Evolutionary conservation across 2,888 invertebrate species (phyloP), one percentile per base, ranked within the genome.

Genomic region (Drosophila subquinaria): DNA sequence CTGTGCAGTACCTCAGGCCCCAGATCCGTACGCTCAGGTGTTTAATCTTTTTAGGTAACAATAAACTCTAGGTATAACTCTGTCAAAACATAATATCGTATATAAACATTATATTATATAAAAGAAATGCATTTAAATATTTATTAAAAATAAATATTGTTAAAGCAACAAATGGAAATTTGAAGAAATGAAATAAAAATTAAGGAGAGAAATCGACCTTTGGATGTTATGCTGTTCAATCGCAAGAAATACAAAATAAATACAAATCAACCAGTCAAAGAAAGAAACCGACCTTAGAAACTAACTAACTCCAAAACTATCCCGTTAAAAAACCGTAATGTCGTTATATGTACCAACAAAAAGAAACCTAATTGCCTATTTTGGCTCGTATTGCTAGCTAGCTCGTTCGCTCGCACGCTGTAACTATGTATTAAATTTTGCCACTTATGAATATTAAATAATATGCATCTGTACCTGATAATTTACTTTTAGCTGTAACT

Each of bases 1-100:
- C 92, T 92, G 92, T 93, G 93, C 93, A 93, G 93, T 93, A 93
- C 93, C 93, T 93, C 92, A 84, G 85, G 69, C 75, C 81, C 82
- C 83, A 79, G 76, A 76, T 81, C 57, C 47, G 76, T 81, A 78
- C 80, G 85, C 82, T 78, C 81, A 65, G 72, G 43, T 73, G 45
- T 60, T 57, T 43, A 9, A 61, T 33, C n/a, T 17, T 33, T 17
- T 52, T 35, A 15, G 43, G 43, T 45, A 35, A 23, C 35, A 38
- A 52, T 55, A 50, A 57, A 40, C 17, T 20, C 13, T 62, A 70
- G 53, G 67, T 62, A 57, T 56, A 62, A 51, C 48, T 56, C 15
- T 56, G 36, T 52, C 30, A 64, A 45, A 40, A 17, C 40, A 50
- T 45, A 60, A 70, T 61, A 68, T 51, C 60, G 50, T 62, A 45